These are phyloP conservation scores for Tyria jacobaeae DNA, from an alignment of 2,888 invertebrate genomes.

Conservation along the genomic window DNA sequence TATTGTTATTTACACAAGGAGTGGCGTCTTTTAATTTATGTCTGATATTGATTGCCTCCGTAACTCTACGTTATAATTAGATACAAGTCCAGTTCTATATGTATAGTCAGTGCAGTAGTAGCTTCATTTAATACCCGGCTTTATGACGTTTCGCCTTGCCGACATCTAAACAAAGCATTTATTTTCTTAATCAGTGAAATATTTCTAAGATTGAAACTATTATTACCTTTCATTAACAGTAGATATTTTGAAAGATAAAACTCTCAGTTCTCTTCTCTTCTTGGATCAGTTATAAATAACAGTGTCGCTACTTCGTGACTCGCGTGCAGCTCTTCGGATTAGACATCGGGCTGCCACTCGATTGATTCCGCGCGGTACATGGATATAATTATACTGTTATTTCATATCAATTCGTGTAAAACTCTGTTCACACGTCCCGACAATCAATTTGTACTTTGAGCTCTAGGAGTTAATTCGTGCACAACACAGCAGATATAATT, in stretches of 20 bases:
- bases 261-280: background rate
- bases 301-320: constrained; percentile 1
- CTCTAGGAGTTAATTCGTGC: background rate
- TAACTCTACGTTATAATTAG: constrained; percentile 3
- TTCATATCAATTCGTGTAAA: background rate
- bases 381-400: background rate
- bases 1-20: background rate
- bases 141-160: constrained; percentile 11
- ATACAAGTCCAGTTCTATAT: background rate
- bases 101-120: constrained; percentile 1
- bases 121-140: constrained; percentile 13
- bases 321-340: background rate
- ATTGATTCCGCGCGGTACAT: background rate
- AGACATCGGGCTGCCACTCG: constrained; percentile 3
- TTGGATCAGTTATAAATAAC: background rate
- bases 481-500: background rate
- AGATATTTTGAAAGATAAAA: background rate
- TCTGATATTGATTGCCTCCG: background rate
- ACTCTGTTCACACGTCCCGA: background rate
- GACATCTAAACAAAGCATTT: constrained; percentile 7
- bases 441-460: background rate
- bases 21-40: background rate
- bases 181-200: background rate
- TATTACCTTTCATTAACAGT: background rate
- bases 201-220: background rate